Evolutionary conservation across 1,140 invertebrate genomes (phyloP).

Genomic region (Ceratitis capitata): DNA sequence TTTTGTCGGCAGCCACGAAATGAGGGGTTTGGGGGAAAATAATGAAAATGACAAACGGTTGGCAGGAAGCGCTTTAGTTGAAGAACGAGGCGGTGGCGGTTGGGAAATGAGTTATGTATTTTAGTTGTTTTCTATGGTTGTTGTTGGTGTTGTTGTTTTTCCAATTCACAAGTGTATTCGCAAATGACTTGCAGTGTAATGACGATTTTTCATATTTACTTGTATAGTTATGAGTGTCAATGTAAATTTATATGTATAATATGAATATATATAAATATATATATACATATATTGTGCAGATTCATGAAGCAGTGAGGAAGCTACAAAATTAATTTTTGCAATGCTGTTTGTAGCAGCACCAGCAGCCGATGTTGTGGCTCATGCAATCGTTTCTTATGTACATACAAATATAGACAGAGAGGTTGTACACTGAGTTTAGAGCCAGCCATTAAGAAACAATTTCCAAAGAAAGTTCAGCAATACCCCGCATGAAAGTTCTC

Average conservation of each 20-base stretch:
- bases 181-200: constrained; percentile 25
- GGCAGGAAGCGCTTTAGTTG: neutral
- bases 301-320: neutral
- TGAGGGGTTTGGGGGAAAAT: neutral
- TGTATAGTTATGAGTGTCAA: neutral
- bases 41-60: constrained; percentile 8
- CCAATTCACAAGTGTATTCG: neutral
- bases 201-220: neutral
- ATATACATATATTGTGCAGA: neutral
- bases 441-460: too few relatives aligned
- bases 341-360: neutral
- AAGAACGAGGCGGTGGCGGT: neutral
- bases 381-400: too few relatives aligned
- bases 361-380: neutral
- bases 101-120: neutral
- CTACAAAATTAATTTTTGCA: constrained; percentile 6
- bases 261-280: neutral
- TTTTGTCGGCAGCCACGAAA: neutral
- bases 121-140: neutral
- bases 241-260: neutral
- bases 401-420: too few relatives aligned
- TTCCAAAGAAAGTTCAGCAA: too few relatives aligned
- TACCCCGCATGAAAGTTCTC: too few relatives aligned
- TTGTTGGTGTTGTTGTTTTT: neutral
- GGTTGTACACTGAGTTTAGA: too few relatives aligned